Percentiles rank a stretch among this genome's conserved stretches.
These are phyloP conservation scores for Drosophila paramelanica DNA, from an alignment of 2,888 invertebrate genomes.

Conservation along the genomic window DNA sequence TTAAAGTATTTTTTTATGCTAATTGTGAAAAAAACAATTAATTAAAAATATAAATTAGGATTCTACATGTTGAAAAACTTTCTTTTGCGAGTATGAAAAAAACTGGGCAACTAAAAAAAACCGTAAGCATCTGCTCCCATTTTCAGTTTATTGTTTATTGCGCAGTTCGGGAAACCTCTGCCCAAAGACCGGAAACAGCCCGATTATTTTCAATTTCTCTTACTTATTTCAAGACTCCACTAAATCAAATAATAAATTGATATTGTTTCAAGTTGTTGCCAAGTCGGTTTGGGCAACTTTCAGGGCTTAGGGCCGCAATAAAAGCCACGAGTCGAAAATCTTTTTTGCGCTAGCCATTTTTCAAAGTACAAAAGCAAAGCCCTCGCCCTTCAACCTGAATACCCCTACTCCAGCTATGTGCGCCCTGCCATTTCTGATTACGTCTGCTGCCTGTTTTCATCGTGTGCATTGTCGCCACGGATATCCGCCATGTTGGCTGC, in stretches of 20 bases:
- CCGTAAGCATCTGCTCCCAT: slow-evolving; percentile 4
- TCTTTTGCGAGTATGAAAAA: too few species aligned
- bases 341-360: slow-evolving; percentile 11
- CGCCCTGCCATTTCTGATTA: slow-evolving; percentile 14
- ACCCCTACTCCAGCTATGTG: too few species aligned
- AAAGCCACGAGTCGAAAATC: slow-evolving; percentile 26
- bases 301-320: not conserved
- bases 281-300: slow-evolving; percentile 13
- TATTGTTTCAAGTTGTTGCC: slow-evolving; percentile 13
- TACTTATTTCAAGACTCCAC: slow-evolving; percentile 20
- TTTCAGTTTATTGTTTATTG: slow-evolving; percentile 7
- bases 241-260: slow-evolving; percentile 29
- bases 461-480: slow-evolving; percentile 74
- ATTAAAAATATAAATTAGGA: too few species aligned
- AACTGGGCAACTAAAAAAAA: not conserved
- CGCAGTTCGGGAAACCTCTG: not conserved
- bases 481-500: slow-evolving; percentile 79
- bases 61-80: too few species aligned
- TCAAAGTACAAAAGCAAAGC: slow-evolving; percentile 23
- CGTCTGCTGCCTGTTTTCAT: slow-evolving; percentile 29
- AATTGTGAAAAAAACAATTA: too few species aligned
- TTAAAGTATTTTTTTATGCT: too few species aligned
- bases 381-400: not conserved
- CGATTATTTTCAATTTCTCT: slow-evolving; percentile 30
- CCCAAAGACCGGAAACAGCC: slow-evolving; percentile 9